phyloP scores from a whole-genome alignment of 2,113 vertebrate species.

The Cottus gobio region DNA sequence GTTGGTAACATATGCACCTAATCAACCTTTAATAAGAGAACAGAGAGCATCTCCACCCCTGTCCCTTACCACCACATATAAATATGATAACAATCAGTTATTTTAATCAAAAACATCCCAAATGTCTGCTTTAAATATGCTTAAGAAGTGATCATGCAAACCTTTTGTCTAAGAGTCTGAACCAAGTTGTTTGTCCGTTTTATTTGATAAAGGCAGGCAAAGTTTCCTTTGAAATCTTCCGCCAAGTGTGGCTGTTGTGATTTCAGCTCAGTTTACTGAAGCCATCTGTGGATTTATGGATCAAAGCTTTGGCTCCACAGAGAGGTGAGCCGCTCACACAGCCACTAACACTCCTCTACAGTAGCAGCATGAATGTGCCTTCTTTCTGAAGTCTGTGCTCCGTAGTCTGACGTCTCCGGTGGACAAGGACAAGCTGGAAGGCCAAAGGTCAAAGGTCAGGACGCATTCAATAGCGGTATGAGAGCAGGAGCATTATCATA shows the following conservation, averaged over 20 bases:
- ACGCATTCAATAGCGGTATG: conserved; percentile 1
- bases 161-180: not conserved
- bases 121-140: not conserved
- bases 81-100: not conserved
- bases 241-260: not conserved
- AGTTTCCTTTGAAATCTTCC: not conserved
- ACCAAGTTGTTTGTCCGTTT: not conserved
- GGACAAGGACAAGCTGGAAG: not conserved
- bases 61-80: not conserved
- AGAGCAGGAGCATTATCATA: conserved; percentile 10
- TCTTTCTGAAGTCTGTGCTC: not conserved
- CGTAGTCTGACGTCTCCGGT: not conserved
- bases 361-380: not conserved
- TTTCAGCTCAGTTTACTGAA: not conserved
- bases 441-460: conserved; percentile 47
- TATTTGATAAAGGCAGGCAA: not conserved
- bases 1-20: not conserved
- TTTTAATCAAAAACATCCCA: not conserved
- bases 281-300: not conserved
- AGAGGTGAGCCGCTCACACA: not conserved
- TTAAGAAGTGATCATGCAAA: not conserved
- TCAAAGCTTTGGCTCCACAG: not conserved
- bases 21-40: not conserved
- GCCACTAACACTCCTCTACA: not conserved
- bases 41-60: not conserved